These are phyloP conservation scores for Helogale parvula DNA, from an alignment of 2,113 vertebrate genomes.

Conservation along the genomic window DNA sequence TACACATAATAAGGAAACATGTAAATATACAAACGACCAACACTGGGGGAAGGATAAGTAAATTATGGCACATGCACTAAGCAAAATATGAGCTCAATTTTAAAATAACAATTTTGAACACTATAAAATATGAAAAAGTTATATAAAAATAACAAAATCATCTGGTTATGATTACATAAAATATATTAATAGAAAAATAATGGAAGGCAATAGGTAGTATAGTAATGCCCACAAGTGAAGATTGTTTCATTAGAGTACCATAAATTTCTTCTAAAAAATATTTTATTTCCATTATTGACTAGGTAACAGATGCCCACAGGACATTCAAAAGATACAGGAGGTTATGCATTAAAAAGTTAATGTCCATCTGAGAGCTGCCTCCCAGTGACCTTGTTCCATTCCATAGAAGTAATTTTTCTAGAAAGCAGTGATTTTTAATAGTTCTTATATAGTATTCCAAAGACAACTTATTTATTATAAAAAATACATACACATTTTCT, in stretches of 20 bases:
- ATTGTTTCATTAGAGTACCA: not conserved
- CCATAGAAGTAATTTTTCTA: not conserved
- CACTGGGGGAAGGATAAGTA: not conserved
- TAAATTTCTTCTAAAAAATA: slow-evolving; percentile 6
- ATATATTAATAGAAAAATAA: not conserved
- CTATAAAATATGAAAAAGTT: not conserved
- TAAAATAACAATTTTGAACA: not conserved
- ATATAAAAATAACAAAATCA: not conserved
- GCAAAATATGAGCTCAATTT: not conserved
- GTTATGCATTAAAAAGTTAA: not conserved
- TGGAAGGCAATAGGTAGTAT: not conserved
- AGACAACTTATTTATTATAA: not conserved
- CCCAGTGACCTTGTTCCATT: not conserved
- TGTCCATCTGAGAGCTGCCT: not conserved
- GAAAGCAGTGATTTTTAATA: not conserved
- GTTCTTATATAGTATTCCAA: not conserved
- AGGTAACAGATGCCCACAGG: not conserved
- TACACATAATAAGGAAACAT: not conserved
- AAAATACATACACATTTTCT: not conserved
- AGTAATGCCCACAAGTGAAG: not conserved
- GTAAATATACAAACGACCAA: not conserved
- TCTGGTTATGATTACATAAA: not conserved
- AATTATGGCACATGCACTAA: not conserved
- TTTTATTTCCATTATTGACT: not conserved
- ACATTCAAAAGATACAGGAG: not conserved